These are phyloP conservation scores for rabbit (Oryctolagus cuniculus) DNA, from an alignment of 2,113 vertebrate species.

Conservation along the genomic window mOryCun1.1 NC_091436.1:163395001-163395500, in stretches of 20 bases:
- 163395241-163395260: not conserved
- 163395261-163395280: not conserved
- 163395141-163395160: conserved; percentile 61
- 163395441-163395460: not conserved
- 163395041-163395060: not conserved
- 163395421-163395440: not conserved
- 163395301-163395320: not conserved
- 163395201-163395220: conserved; percentile 31
- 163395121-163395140: conserved; percentile 36
- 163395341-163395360: not conserved
- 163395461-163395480: not conserved
- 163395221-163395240: conserved; percentile 4
- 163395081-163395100: not conserved
- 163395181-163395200: not conserved
- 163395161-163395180: not conserved
- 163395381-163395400: not conserved
- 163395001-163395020: not conserved
- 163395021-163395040: not conserved
- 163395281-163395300: not conserved
- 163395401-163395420: not conserved
- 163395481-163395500: not conserved
- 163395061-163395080: not conserved
- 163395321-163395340: not conserved
- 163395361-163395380: not conserved
- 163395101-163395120: not conserved